Base-by-base conservation (phyloP, 2,888 invertebrate species). In the Scaeva pyrastri region DNA sequence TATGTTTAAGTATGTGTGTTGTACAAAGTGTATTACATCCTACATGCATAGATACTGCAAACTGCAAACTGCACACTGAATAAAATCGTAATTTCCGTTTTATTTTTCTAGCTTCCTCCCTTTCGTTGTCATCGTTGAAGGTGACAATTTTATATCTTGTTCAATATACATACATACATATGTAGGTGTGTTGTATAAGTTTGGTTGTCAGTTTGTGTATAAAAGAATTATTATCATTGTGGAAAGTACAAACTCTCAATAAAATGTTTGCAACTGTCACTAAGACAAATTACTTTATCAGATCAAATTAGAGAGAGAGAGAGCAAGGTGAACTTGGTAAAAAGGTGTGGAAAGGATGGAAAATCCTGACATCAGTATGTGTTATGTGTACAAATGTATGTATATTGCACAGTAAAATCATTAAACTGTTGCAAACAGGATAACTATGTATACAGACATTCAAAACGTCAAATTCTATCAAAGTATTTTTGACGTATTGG, bases 231-330 rank as follows among this genome's bases (percentile, higher is more conserved):
- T 41, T 7, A 39, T 14, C 8, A 60, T 50, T 71, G 62, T 70
- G 31, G n/a, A n/a, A n/a, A 48, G 56, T 41, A 73, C 19, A 56
- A 74, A 36, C 73, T 81, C 84, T 85, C 85, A 84, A 85, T 88
- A 87, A 88, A 87, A 88, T 84, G 87, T 81, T 88, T 79, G 84
- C 73, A 71, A 84, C 87, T 87, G 88, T 87, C 88, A 88, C 81
- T 78, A 82, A 79, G 87, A 81, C 87, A 88, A 88, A 88, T 88
- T 88, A 79, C 85, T 84, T 85, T 88, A 88, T 88, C 88, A 85
- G 88, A 88, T 88, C 88, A 82, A 85, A 85, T 88, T 88, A 78
- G 78, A 87, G 5, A 2, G n/a, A n/a, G n/a, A n/a, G n/a, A n/a
- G n/a, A n/a, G n/a, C n/a, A 31, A 31, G 45, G 66, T 83, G 80